Conservation (phyloP, 2,888 invertebrate genomes). For the Geophilus truncorum region DNA sequence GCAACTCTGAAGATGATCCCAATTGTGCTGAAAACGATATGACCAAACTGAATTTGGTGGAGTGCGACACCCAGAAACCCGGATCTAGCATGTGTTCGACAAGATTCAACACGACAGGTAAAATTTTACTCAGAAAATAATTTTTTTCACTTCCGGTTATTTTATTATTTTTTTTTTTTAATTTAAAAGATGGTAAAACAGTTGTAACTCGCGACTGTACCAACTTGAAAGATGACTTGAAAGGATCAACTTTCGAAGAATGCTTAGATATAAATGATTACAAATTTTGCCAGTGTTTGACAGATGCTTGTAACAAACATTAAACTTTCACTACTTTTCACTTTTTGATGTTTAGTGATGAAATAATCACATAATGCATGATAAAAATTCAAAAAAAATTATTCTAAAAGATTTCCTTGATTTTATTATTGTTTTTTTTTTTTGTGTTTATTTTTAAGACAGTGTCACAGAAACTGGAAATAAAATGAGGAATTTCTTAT, state of each 20-base stretch:
- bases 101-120: not conserved
- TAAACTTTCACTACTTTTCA: too few relatives aligned
- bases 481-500: too few relatives aligned
- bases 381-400: too few relatives aligned
- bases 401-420: too few relatives aligned
- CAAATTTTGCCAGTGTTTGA: not conserved
- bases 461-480: too few relatives aligned
- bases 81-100: not conserved
- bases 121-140: too few relatives aligned
- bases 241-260: not conserved
- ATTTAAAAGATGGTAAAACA: not conserved
- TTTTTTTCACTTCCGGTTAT: too few relatives aligned
- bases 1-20: not conserved
- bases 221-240: not conserved
- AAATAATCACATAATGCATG: too few relatives aligned
- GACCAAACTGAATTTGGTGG: not conserved
- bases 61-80: not conserved
- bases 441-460: too few relatives aligned
- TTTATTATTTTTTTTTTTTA: not conserved
- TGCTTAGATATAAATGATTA: not conserved
- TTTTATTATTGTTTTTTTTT: too few relatives aligned
- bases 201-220: not conserved
- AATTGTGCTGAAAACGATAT: not conserved
- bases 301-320: not conserved
- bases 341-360: too few relatives aligned